Conservation (phyloP, 1,140 invertebrate genomes). For the Musca domestica region DNA sequence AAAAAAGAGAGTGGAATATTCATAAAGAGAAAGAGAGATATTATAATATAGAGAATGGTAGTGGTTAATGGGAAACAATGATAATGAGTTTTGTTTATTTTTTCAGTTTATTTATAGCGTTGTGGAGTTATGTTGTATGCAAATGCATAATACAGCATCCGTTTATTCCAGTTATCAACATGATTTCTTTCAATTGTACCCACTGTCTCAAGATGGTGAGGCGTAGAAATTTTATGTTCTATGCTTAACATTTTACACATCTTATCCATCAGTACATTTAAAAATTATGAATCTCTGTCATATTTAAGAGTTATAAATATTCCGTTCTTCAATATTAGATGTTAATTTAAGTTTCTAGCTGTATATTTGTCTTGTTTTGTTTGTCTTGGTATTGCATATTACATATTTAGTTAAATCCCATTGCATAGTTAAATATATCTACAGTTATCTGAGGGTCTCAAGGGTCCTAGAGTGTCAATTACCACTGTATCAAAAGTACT, state of each 20-base stretch:
- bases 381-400: conserved; percentile 20
- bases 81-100: too few relatives aligned
- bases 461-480: conserved; percentile 7
- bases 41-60: too few relatives aligned
- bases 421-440: conserved; percentile 25
- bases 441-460: not conserved
- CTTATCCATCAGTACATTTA: conserved; percentile 23
- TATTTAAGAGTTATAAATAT: conserved; percentile 21
- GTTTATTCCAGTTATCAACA: conserved; percentile 23
- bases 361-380: conserved; percentile 24
- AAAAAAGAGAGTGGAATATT: too few relatives aligned
- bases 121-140: conserved; percentile 11
- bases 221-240: conserved; percentile 18
- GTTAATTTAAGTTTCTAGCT: conserved; percentile 23
- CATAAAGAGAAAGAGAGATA: too few relatives aligned
- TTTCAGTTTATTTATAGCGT: too few relatives aligned
- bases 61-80: too few relatives aligned
- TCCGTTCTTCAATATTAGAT: conserved; percentile 24
- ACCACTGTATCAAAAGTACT: not conserved
- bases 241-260: conserved; percentile 19
- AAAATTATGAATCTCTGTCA: conserved; percentile 25
- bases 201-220: conserved; percentile 23
- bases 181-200: conserved; percentile 25
- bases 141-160: conserved; percentile 22
- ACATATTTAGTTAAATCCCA: too few relatives aligned